Evolutionary conservation across 2,113 vertebrate genomes (phyloP).

Genomic region (Nothobranchius furzeri): DNA sequence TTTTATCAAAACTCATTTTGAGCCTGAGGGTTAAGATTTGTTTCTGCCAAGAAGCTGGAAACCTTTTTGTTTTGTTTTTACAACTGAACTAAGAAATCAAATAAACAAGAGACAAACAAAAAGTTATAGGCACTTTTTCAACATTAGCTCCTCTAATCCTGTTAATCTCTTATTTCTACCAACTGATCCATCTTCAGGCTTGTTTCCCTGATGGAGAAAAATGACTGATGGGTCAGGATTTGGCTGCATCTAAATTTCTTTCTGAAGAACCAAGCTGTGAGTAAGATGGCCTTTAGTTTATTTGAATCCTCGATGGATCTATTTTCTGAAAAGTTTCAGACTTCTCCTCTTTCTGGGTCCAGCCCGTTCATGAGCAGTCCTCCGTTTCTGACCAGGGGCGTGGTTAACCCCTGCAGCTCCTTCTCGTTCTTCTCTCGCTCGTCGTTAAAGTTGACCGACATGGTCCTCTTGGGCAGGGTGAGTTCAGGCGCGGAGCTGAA

Average conservation of each 20-base stretch:
- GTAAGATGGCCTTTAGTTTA: too few relatives aligned
- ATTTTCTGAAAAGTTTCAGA: slow-evolving; percentile 80
- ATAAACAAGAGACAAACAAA: too few relatives aligned
- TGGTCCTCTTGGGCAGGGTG: slow-evolving; percentile 85
- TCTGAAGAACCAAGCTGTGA: too few relatives aligned
- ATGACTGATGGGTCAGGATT: too few relatives aligned
- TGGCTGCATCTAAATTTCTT: too few relatives aligned
- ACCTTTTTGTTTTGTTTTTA: too few relatives aligned
- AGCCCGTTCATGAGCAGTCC: slow-evolving; percentile 89
- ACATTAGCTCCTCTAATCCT: neutral
- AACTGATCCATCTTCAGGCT: slow-evolving; percentile 7
- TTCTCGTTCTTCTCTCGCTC: slow-evolving; percentile 70
- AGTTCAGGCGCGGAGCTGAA: slow-evolving; percentile 84
- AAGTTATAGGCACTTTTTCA: too few relatives aligned
- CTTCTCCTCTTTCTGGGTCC: slow-evolving; percentile 84
- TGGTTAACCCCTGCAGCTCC: slow-evolving; percentile 58
- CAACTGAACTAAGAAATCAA: too few relatives aligned
- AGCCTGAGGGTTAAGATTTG: too few relatives aligned
- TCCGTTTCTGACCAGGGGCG: slow-evolving; percentile 77
- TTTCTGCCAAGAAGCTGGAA: too few relatives aligned
- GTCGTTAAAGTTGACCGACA: slow-evolving; percentile 83
- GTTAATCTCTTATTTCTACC: neutral
- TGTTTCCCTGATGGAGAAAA: neutral
- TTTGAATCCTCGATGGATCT: neutral
- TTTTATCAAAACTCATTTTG: too few relatives aligned